Base-by-base conservation (phyloP, 2,113 vertebrate genomes). In the Perognathus longimembris region DNA sequence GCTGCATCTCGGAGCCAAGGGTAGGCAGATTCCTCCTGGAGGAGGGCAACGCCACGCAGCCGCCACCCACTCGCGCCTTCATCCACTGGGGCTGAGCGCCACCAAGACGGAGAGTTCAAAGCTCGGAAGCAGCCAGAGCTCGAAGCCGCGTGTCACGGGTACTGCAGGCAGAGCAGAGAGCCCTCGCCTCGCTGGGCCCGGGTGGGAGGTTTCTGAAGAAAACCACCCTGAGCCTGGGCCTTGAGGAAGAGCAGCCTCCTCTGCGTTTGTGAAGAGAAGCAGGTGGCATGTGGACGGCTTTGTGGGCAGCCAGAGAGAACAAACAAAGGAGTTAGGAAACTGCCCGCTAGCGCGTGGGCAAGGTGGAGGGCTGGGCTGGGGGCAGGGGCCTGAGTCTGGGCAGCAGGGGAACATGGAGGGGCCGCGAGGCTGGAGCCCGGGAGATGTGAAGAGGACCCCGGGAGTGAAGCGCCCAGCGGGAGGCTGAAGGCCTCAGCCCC, bases 391-490 rank as follows among this genome's bases (percentile, higher is more conserved):
- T 28, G 54, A 7, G 40, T 50, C 69, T 50, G 32, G 9, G 45
- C 38, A 42, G n/a, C 38, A 42, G 2, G 26, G 57, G 64, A 30
- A 57, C 34, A 79, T 61, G 59, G 59, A 61, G 22, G 17, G 36
- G 34, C 30, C 50, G 5, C 1, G 17, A 54, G 12, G 50, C 14
- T 54, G 50, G 10, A 30, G 54, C 17, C 82, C 82, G 70, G 45
- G 8, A 15, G 50, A 54, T 54, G 9, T 38, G n/a, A 34, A 17
- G 20, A 26, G 34, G 38, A 61, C 42, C 11, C 1, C 21, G 2
- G 2, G 17, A 42, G n/a, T 5, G 0, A 7, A 0, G 11, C 20
- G 42, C 22, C 11, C 36, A 64, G 0, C 7, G 7, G n/a, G 38
- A 73, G 22, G 15, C 36, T 3, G 11, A 26, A 73, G 24, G 40